Conservation (phyloP, 1,140 invertebrate species). For the Drosophila kohkoa region DNA sequence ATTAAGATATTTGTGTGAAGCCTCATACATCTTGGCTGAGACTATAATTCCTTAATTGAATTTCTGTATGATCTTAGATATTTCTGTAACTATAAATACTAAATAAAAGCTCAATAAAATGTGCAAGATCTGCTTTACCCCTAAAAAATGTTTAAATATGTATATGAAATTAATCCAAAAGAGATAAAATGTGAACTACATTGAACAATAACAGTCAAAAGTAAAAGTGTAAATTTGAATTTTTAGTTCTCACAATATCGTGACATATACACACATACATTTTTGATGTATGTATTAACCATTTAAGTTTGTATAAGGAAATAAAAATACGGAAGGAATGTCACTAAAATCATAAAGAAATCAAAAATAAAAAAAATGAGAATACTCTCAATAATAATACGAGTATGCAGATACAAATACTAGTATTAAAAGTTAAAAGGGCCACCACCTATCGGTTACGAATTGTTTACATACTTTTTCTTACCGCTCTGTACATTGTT, state of each 20-base stretch:
- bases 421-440: constrained; percentile 37
- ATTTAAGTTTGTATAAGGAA: neutral
- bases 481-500: constrained; percentile 50
- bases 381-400: constrained; percentile 12
- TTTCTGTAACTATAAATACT: constrained; percentile 33
- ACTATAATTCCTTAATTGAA: neutral
- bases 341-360: constrained; percentile 21
- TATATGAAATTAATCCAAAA: neutral
- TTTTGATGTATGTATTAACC: constrained; percentile 16
- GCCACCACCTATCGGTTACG: constrained; percentile 63
- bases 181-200: too few species aligned
- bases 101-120: constrained; percentile 66
- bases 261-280: constrained; percentile 27
- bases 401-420: constrained; percentile 13
- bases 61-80: neutral
- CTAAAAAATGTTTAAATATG: neutral
- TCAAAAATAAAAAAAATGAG: neutral
- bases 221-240: constrained; percentile 11
- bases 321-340: constrained; percentile 1
- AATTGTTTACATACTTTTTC: constrained; percentile 34
- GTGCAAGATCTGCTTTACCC: constrained; percentile 43
- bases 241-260: constrained; percentile 46
- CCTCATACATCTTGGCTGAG: neutral
- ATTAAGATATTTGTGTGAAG: constrained; percentile 20
- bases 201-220: neutral